phyloP scores from a whole-genome alignment of 2,888 invertebrate genomes.

The Erebia aethiops region DNA sequence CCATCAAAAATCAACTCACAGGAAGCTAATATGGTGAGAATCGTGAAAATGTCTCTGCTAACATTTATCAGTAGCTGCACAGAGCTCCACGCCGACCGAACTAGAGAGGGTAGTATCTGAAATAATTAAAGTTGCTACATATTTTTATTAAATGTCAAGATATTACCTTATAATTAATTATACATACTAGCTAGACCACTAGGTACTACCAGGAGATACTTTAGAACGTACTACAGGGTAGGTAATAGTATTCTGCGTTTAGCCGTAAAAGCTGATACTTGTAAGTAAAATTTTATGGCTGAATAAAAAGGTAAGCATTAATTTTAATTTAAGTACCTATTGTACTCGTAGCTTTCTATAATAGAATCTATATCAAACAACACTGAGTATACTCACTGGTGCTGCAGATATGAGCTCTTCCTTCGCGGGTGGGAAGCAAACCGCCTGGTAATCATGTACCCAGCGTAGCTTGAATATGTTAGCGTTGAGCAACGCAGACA shows the following conservation, averaged over 20 bases:
- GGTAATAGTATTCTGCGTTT: too few species aligned
- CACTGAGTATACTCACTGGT: constrained; percentile 48
- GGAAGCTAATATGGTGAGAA: constrained; percentile 53
- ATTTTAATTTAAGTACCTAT: too few species aligned
- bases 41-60: constrained; percentile 52
- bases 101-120: constrained; percentile 62
- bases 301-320: too few species aligned
- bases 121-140: constrained; percentile 39
- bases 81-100: constrained; percentile 58
- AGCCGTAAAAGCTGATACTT: too few species aligned
- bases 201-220: too few species aligned
- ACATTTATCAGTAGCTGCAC: constrained; percentile 49
- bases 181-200: too few species aligned
- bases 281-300: too few species aligned
- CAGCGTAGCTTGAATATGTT: constrained; percentile 65
- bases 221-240: too few species aligned
- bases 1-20: constrained; percentile 48
- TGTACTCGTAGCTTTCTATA: too few species aligned
- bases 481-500: constrained; percentile 64
- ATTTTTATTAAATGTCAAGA: neutral
- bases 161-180: too few species aligned
- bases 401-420: constrained; percentile 43
- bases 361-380: too few species aligned
- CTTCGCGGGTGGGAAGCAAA: constrained; percentile 59
- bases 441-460: constrained; percentile 74